Evolutionary conservation across 2,888 invertebrate genomes (phyloP).

Genomic region (Villa cingulata): DNA sequence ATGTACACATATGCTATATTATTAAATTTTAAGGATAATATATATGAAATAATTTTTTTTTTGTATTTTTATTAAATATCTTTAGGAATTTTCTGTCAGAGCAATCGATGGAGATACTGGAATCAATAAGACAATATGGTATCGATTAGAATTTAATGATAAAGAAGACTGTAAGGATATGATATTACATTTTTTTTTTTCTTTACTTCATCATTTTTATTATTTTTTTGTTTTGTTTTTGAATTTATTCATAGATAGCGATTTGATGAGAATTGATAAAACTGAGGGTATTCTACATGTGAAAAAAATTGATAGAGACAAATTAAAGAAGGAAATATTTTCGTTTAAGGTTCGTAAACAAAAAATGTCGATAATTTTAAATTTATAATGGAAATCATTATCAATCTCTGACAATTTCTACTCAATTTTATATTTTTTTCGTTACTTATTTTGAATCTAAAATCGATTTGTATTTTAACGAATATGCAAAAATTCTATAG

Average conservation of each 20-base stretch:
- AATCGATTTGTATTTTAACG: too few relatives aligned
- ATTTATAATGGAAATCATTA: too few relatives aligned
- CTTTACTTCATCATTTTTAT: too few relatives aligned
- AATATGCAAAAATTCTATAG: too few relatives aligned
- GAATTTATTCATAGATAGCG: constrained; percentile 13
- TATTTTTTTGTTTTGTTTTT: too few relatives aligned
- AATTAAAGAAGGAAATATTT: constrained; percentile 36
- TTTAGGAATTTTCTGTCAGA: constrained; percentile 35
- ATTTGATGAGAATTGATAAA: constrained; percentile 15
- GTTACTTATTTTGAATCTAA: too few relatives aligned
- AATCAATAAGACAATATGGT: constrained; percentile 41
- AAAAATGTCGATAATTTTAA: too few relatives aligned
- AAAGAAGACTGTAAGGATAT: constrained; percentile 27
- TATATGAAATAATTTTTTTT: background rate
- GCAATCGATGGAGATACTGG: constrained; percentile 51
- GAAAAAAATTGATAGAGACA: constrained; percentile 37
- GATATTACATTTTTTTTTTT: too few relatives aligned
- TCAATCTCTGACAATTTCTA: too few relatives aligned
- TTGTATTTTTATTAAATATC: constrained; percentile 3
- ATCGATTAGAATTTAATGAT: constrained; percentile 34
- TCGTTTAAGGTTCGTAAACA: constrained; percentile 24
- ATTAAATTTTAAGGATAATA: background rate
- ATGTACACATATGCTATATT: too few relatives aligned
- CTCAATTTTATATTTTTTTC: too few relatives aligned
- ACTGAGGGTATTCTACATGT: constrained; percentile 18